phyloP scores from a whole-genome alignment of 2,888 invertebrate genomes.

The Troilus luridus region DNA sequence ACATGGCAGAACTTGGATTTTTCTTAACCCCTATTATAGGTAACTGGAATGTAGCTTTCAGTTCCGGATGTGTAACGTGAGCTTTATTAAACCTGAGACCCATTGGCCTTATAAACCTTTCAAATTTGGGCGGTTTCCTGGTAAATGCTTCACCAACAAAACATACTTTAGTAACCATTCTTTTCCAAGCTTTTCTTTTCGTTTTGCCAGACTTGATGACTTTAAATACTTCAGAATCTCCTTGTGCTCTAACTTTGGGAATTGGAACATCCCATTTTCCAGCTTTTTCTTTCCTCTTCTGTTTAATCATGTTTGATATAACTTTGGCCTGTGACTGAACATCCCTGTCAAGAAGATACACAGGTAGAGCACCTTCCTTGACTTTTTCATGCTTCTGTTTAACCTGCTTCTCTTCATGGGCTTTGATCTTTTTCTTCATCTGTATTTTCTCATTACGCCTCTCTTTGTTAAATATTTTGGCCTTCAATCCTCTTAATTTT shows the following conservation, averaged over 20 bases:
- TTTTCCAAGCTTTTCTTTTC: conserved; percentile 96
- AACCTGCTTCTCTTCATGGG: conserved; percentile 94
- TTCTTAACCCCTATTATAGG: conserved; percentile 99
- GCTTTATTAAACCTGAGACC: conserved; percentile 96
- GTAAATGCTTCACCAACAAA: conserved; percentile 99
- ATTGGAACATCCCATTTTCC: conserved; percentile 99
- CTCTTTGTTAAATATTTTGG: conserved; percentile 97
- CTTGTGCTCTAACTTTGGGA: conserved; percentile 97
- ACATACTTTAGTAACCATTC: conserved; percentile 99
- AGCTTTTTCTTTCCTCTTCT: conserved; percentile 99
- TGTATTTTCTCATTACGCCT: conserved; percentile 98
- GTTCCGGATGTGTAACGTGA: conserved; percentile 98
- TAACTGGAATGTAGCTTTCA: conserved; percentile 97
- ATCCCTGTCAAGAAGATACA: conserved; percentile 97
- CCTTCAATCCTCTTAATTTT: conserved; percentile 94
- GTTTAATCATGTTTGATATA: conserved; percentile 98
- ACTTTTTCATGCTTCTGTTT: conserved; percentile 86
- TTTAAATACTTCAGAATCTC: conserved; percentile 97
- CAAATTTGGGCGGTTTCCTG: conserved; percentile 98
- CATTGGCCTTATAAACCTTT: conserved; percentile 98
- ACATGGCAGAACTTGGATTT: conserved; percentile 97
- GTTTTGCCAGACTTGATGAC: conserved; percentile 93
- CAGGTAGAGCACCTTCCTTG: conserved; percentile 93
- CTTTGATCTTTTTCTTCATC: conserved; percentile 98
- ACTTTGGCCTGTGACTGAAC: conserved; percentile 94